Conservation (phyloP, 2,888 invertebrate species). For the Eurytoma adleriae region DNA sequence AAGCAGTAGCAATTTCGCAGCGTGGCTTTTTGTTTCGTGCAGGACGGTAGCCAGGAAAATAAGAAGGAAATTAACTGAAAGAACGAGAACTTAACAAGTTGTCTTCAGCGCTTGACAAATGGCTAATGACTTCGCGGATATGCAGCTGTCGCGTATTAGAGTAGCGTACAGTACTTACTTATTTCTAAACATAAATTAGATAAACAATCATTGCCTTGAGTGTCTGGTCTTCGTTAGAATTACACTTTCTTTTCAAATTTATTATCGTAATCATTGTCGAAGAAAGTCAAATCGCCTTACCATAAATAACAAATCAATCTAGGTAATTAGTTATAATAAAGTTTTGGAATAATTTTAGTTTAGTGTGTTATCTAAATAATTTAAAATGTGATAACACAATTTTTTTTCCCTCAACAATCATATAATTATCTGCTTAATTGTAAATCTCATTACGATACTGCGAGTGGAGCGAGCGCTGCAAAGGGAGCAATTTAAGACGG, state of each 20-base stretch:
- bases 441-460: no score
- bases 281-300: neutral
- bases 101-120: slow-evolving; percentile 33
- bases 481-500: neutral
- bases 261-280: neutral
- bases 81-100: slow-evolving; percentile 27
- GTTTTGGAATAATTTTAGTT: no score
- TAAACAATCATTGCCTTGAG: slow-evolving; percentile 35
- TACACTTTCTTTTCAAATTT: slow-evolving; percentile 5
- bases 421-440: no score
- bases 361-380: no score
- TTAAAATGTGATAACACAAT: no score
- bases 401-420: no score
- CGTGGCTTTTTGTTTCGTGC: no score
- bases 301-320: no score
- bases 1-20: no score
- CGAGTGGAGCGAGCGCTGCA: no score
- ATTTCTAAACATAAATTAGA: slow-evolving; percentile 26
- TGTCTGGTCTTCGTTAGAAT: neutral
- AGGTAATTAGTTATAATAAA: no score
- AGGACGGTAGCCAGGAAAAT: neutral
- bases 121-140: slow-evolving; percentile 35
- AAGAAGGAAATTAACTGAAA: slow-evolving; percentile 12
- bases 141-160: slow-evolving; percentile 34
- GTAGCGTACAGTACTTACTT: slow-evolving; percentile 18